These are phyloP conservation scores for Galemys pyrenaicus DNA, from an alignment of 2,113 vertebrate species.

Conservation along the genomic window DNA sequence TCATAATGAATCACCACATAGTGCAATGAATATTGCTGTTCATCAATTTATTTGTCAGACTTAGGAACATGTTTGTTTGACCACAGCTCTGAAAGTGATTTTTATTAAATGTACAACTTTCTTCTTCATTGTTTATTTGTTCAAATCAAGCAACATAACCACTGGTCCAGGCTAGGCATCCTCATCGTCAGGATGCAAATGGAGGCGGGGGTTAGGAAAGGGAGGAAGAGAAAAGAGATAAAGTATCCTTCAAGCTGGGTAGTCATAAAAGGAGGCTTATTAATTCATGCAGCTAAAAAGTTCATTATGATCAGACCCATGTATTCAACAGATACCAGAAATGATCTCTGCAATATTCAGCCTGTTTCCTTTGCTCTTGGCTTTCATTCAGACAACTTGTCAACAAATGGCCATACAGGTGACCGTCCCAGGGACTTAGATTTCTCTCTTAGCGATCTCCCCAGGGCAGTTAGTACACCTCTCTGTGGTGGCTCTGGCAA, in stretches of 20 bases:
- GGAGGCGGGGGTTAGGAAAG: neutral
- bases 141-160: neutral
- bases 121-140: neutral
- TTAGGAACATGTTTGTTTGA: neutral
- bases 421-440: neutral
- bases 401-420: neutral
- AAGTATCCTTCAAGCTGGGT: neutral
- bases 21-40: neutral
- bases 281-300: neutral
- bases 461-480: neutral
- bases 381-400: neutral
- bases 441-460: neutral
- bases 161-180: neutral
- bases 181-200: neutral
- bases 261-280: neutral
- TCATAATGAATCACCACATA: neutral
- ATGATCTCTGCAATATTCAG: neutral
- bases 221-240: neutral
- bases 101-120: neutral
- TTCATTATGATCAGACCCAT: neutral
- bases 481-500: neutral
- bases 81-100: neutral
- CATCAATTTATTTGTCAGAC: neutral
- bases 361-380: neutral
- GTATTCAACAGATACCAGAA: neutral